Evolutionary conservation across 1,140 invertebrate species (phyloP).

Genomic region (Drosophila chauvacae): DNA sequence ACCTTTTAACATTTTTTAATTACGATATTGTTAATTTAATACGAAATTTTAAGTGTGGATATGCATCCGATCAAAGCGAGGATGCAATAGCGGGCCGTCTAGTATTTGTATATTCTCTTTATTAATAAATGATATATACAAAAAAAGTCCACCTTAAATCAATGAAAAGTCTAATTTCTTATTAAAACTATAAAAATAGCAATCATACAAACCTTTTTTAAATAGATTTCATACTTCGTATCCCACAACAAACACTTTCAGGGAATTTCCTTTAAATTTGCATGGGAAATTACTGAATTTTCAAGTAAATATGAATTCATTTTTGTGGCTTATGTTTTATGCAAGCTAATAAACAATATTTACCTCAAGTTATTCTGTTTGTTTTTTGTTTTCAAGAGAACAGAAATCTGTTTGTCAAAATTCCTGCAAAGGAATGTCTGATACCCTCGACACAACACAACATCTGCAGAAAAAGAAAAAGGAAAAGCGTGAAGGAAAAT

Average conservation of each 20-base stretch:
- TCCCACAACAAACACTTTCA: neutral
- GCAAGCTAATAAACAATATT: conserved; percentile 18
- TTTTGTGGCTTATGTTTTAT: conserved; percentile 1
- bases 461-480: conserved; percentile 4
- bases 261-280: neutral
- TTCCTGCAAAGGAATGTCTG: conserved; percentile 7
- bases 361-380: neutral
- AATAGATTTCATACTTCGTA: neutral
- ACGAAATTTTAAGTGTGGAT: too few relatives aligned
- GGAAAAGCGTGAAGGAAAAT: conserved; percentile 9
- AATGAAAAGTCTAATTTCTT: neutral
- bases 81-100: too few relatives aligned
- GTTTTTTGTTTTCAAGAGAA: neutral
- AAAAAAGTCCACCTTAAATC: neutral
- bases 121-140: neutral
- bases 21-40: too few relatives aligned
- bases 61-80: too few relatives aligned
- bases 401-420: conserved; percentile 12
- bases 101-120: neutral
- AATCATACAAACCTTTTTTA: neutral
- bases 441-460: conserved; percentile 11
- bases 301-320: neutral
- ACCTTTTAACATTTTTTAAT: too few relatives aligned
- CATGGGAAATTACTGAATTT: neutral
- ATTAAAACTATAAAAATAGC: neutral